These are phyloP conservation scores for Sesamia inferens DNA, from an alignment of 2,888 invertebrate genomes.

Conservation along the genomic window DNA sequence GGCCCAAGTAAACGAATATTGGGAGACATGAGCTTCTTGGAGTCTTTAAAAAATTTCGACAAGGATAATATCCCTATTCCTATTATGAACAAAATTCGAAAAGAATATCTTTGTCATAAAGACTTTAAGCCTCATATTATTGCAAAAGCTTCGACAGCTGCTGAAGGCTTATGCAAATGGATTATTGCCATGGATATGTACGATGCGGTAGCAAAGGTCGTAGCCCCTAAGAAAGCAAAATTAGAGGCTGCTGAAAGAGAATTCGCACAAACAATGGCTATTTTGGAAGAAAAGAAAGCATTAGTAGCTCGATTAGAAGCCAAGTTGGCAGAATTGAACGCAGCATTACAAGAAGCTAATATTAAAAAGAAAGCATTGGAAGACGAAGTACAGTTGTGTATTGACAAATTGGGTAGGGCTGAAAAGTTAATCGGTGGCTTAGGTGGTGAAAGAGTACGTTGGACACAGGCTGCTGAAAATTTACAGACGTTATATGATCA, in stretches of 20 bases:
- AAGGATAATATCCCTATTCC: slow-evolving; percentile 95
- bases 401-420: slow-evolving; percentile 95
- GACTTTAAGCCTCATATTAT: slow-evolving; percentile 95
- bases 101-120: slow-evolving; percentile 93
- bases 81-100: slow-evolving; percentile 93
- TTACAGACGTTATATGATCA: slow-evolving; percentile 94
- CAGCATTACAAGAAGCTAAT: slow-evolving; percentile 92
- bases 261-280: slow-evolving; percentile 95
- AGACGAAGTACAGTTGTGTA: slow-evolving; percentile 94
- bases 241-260: slow-evolving; percentile 94
- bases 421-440: slow-evolving; percentile 96
- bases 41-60: slow-evolving; percentile 94
- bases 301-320: slow-evolving; percentile 94
- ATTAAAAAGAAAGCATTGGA: slow-evolving; percentile 92
- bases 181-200: slow-evolving; percentile 97
- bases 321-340: slow-evolving; percentile 93
- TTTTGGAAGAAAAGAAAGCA: slow-evolving; percentile 95
- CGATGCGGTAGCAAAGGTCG: slow-evolving; percentile 95
- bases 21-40: slow-evolving; percentile 95
- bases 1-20: slow-evolving; percentile 95
- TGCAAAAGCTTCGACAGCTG: slow-evolving; percentile 97
- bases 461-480: slow-evolving; percentile 94
- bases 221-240: slow-evolving; percentile 96
- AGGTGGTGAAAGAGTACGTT: slow-evolving; percentile 96
- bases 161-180: slow-evolving; percentile 98